Evolutionary conservation across 2,888 invertebrate species (phyloP), one percentile per base, ranked within the genome.

Genomic region (Sericinus montela): DNA sequence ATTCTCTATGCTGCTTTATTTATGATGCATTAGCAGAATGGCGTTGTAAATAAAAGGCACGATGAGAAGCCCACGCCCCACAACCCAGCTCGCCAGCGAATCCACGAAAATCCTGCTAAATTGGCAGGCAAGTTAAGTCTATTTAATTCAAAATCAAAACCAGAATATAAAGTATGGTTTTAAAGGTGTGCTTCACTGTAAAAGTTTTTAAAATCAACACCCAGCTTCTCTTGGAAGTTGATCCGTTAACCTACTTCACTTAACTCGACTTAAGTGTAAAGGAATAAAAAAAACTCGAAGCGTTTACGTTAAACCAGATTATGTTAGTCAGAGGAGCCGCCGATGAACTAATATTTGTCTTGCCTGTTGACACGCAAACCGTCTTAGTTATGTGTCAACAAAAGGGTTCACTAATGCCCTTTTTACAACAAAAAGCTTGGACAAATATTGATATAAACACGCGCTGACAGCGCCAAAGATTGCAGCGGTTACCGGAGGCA

Each of bases 341-440:
- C 75, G 73, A 68, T 67, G 71, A 66, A 65, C 65, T 73, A 87
- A 88, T 85, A 86, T 88, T 88, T 81, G 73, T 65, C 44, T 59
- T 56, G 60, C 59, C 67, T 84, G 82, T 86, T 82, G 81, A 87
- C 88, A 82, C 72, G 84, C 75, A 85, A 87, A 87, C 86, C 82
- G 85, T 78, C 87, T 88, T 84, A 86, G 77, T 73, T 64, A 73
- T 69, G 71, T 60, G 80, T 73, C 78, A 84, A 87, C 80, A 87
- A 72, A 85, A 86, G 86, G 88, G 87, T 80, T 82, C 83, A 79
- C 82, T 85, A 87, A 86, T 87, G 87, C 82, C 84, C 85, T 85
- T 86, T 86, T 86, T 85, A 82, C 79, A 65, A 83, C 80, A 86
- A 85, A 85, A 85, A 83, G 82, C 76, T 67, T 75, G 57, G 70